Evolutionary conservation across 2,888 invertebrate genomes (phyloP).

Genomic region (Lasioglossum marginatum): DNA sequence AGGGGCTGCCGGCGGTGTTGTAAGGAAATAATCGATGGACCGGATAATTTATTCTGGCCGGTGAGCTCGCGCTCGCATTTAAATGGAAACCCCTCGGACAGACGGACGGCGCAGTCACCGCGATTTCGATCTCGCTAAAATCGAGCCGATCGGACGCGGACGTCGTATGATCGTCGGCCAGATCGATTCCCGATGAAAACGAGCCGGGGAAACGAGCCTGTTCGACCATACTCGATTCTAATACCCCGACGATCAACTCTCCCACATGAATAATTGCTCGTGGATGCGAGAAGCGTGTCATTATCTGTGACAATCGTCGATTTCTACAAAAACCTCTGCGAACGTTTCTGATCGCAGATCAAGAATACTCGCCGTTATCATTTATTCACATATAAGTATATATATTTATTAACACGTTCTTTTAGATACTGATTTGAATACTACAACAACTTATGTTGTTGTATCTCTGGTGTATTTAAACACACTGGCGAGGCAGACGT

Average conservation of each 20-base stretch:
- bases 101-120: not conserved
- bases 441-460: not conserved
- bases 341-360: not conserved
- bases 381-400: not conserved
- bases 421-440: not conserved
- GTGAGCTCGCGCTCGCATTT: conserved; percentile 36
- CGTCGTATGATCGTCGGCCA: not conserved
- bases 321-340: not conserved
- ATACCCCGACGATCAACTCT: conserved; percentile 26
- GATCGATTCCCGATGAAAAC: conserved; percentile 21
- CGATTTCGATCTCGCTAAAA: conserved; percentile 41
- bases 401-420: too few species aligned
- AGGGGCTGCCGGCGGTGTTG: conserved; percentile 44
- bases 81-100: conserved; percentile 41
- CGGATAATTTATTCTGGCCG: conserved; percentile 57
- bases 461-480: not conserved
- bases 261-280: not conserved
- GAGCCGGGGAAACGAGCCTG: conserved; percentile 12
- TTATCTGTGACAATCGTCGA: not conserved
- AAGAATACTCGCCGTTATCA: too few species aligned
- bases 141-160: conserved; percentile 17
- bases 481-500: not conserved
- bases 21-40: conserved; percentile 58
- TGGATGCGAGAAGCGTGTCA: not conserved
- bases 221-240: conserved; percentile 13